Evolutionary conservation across 92 coral and sea anemone species (phyloP), one percentile per base, ranked within the genome.

Genomic region (Micromussa lordhowensis): DNA sequence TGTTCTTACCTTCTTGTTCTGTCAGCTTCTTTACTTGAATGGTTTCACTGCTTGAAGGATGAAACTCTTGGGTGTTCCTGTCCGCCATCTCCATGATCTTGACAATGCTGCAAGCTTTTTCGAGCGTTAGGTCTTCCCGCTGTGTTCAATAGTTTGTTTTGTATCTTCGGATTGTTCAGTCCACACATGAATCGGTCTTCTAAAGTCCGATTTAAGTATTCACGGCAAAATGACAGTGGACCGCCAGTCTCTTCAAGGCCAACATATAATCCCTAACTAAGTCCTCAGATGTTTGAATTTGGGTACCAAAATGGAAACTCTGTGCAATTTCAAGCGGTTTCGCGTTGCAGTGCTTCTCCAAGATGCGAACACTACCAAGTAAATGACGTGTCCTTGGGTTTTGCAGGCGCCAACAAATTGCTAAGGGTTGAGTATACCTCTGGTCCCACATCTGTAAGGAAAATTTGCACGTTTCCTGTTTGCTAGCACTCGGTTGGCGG

Each of bases 161-260:
- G 92, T 53, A 88, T 93, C 57, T 83, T 85, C 17, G n/a, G 48
- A 38, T 88, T 82, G 87, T 40, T 79, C 30, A 88, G 79, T 1
- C 96, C 96, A 81, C 94, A 91, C 0, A 93, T 92, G 18, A 93
- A 88, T 14, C 94, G 90, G 83, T 93, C 96, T 54, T 89, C 32
- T 74, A 91, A 64, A 0, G 89, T 83, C 16, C 89, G 79, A 34
- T 85, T 77, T 1, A 93, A 82, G 71, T 88, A 88, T 48, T 85
- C 91, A 36, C 94, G n/a, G n/a, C 93, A 68, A 74, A 94, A 49
- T 91, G 79, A 79, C 96, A 94, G 40, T 86, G 89, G 34, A 82
- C 78, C 61, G 94, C 58, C 63, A 91, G 76, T 85, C 91, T 84
- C 87, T 91, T 93, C 49, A 93, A 48, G 15, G 88, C 89, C 44